Percentiles rank a stretch among this genome's conserved stretches.
Conservation (phyloP, 2,888 invertebrate genomes). For the Melolontha melolontha region DNA sequence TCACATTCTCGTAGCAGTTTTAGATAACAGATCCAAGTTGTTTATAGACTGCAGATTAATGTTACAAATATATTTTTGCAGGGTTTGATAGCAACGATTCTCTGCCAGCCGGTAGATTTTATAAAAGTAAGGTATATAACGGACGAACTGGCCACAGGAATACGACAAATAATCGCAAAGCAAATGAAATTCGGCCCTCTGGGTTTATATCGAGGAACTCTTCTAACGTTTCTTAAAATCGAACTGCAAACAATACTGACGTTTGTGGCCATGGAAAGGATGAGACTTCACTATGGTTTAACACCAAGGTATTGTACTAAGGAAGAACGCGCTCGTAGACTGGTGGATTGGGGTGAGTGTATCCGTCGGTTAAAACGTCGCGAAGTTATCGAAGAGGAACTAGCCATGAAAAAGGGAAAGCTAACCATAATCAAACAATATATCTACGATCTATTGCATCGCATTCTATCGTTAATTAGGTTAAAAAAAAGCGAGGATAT, state of each 20-base stretch:
- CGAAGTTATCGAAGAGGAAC: no score
- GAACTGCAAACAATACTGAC: conserved; percentile 28
- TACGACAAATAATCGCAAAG: conserved; percentile 11
- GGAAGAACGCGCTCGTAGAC: neutral
- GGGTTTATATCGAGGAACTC: conserved; percentile 24
- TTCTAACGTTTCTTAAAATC: conserved; percentile 22
- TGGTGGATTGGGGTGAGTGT: conserved; percentile 4
- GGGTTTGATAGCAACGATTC: conserved; percentile 17
- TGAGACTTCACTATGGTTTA: conserved; percentile 24
- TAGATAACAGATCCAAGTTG: no score
- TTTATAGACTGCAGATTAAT: no score
- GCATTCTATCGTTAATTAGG: no score
- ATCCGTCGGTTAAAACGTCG: no score
- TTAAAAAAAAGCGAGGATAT: no score
- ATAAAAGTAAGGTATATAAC: conserved; percentile 17
- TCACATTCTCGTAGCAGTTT: no score
- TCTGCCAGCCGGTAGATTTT: conserved; percentile 28
- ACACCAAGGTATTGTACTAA: neutral
- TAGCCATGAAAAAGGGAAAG: no score
- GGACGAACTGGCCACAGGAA: neutral
- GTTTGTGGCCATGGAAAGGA: conserved; percentile 28
- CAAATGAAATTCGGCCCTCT: conserved; percentile 9
- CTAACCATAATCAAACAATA: no score
- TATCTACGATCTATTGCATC: no score
- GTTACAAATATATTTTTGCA: neutral